Percentiles rank a stretch among this genome's conserved stretches.
These are phyloP conservation scores for Ooceraea biroi DNA, from an alignment of 1,140 invertebrate species.

Conservation along the genomic window DNA sequence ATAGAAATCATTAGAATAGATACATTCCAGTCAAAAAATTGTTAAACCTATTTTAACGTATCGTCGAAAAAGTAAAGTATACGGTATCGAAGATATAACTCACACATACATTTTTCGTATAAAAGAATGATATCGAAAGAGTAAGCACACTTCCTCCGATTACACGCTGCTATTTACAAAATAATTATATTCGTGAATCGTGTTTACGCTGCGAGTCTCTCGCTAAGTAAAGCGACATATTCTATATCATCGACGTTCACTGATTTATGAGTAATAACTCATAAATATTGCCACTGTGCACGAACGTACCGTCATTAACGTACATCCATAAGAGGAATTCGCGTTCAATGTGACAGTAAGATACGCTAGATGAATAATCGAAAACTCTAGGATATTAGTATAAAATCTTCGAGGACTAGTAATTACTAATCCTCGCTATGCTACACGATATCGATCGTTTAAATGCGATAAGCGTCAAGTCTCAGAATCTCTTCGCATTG, in stretches of 20 bases:
- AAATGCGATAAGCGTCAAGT: background rate
- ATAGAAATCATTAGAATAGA: background rate
- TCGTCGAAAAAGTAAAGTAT: slow-evolving; percentile 16
- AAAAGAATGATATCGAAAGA: slow-evolving; percentile 17
- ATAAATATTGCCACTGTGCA: slow-evolving; percentile 18
- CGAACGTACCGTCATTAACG: background rate
- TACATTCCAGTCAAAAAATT: background rate
- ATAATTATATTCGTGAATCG: background rate
- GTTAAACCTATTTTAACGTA: slow-evolving; percentile 29
- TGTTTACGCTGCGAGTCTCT: background rate
- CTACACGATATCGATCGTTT: background rate
- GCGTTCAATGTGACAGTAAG: background rate
- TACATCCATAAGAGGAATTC: background rate
- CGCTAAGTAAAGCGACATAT: background rate
- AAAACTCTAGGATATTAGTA: background rate
- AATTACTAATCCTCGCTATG: too few species aligned
- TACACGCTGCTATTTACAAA: slow-evolving; percentile 43
- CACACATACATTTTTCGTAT: slow-evolving; percentile 3
- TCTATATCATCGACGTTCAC: background rate
- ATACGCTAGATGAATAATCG: background rate
- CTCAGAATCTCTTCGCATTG: background rate
- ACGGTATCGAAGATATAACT: slow-evolving; percentile 11
- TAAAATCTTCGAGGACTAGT: too few species aligned
- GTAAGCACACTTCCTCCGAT: slow-evolving; percentile 3
- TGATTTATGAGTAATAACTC: background rate